A percentile compares a stretch with the other conserved stretches of the same genome.
phyloP scores from a whole-genome alignment of 64 coral and sea anemone genomes.

The Cladopsammia gracilis region DNA sequence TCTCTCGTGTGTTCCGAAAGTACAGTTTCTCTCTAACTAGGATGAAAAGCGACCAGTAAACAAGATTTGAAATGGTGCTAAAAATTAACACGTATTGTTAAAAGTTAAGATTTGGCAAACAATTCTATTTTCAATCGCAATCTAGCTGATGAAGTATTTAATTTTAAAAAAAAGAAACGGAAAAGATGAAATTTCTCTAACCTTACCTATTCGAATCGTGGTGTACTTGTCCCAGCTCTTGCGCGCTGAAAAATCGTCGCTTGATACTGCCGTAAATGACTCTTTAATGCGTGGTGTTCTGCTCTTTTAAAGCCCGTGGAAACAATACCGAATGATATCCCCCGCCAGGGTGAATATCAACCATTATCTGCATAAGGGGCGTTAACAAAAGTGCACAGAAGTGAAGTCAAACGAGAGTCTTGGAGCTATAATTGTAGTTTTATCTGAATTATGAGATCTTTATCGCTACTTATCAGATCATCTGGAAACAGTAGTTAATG shows the following conservation, averaged over 20 bases:
- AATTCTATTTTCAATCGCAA: background rate
- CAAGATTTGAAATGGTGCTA: background rate
- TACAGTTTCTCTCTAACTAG: background rate
- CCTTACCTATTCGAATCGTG: background rate
- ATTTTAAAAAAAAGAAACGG: background rate
- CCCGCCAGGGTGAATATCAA: background rate
- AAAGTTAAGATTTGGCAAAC: constrained; percentile 3
- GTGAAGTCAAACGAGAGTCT: background rate
- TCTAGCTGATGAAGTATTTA: background rate
- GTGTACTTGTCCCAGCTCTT: background rate
- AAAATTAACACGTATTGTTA: constrained; percentile 5
- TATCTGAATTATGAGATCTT: constrained; percentile 17
- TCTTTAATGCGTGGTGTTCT: background rate
- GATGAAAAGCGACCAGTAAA: background rate
- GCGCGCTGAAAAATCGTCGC: background rate
- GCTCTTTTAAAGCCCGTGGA: constrained; percentile 45
- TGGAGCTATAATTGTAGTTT: background rate
- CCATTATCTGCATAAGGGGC: constrained; percentile 40
- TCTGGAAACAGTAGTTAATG: background rate
- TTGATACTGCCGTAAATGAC: background rate
- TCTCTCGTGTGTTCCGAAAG: background rate
- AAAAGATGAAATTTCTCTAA: background rate
- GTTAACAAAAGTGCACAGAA: background rate
- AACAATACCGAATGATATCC: constrained; percentile 14
- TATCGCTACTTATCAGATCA: constrained; percentile 31